These are phyloP conservation scores for Esox lucius DNA, from an alignment of 2,797 vertebrate species.

Conservation along the genomic window DNA sequence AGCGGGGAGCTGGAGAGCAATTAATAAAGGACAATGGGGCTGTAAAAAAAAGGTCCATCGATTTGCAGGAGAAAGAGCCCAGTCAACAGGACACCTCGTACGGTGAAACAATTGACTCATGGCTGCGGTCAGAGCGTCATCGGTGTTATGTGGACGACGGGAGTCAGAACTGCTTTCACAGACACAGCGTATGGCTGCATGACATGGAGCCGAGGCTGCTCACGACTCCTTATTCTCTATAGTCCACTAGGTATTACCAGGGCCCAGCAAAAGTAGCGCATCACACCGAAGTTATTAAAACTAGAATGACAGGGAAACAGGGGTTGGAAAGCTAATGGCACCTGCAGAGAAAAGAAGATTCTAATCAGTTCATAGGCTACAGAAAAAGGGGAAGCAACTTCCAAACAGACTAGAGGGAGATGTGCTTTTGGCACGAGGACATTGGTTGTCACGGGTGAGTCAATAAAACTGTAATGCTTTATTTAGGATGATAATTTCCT, in stretches of 20 bases:
- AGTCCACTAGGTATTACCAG: neutral
- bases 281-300: too few relatives aligned
- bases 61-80: slow-evolving; percentile 43
- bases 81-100: slow-evolving; percentile 53
- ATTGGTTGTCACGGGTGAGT: too few relatives aligned
- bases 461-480: too few relatives aligned
- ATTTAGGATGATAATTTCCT: too few relatives aligned
- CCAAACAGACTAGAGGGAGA: too few relatives aligned
- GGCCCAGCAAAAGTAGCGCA: neutral
- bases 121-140: slow-evolving; percentile 22
- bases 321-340: too few relatives aligned
- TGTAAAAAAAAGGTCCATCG: slow-evolving; percentile 64
- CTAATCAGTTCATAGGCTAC: too few relatives aligned
- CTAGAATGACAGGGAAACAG: too few relatives aligned
- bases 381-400: too few relatives aligned
- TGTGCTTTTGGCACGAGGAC: too few relatives aligned
- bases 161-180: slow-evolving; percentile 5
- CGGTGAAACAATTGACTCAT: slow-evolving; percentile 59
- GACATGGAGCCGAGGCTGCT: slow-evolving; percentile 11
- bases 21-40: slow-evolving; percentile 59
- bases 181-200: neutral
- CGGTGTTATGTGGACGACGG: neutral
- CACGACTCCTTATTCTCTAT: neutral
- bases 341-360: too few relatives aligned
- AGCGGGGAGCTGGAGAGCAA: slow-evolving; percentile 70